Conservation (phyloP, 2,888 invertebrate genomes). For the Therioaphis trifolii region DNA sequence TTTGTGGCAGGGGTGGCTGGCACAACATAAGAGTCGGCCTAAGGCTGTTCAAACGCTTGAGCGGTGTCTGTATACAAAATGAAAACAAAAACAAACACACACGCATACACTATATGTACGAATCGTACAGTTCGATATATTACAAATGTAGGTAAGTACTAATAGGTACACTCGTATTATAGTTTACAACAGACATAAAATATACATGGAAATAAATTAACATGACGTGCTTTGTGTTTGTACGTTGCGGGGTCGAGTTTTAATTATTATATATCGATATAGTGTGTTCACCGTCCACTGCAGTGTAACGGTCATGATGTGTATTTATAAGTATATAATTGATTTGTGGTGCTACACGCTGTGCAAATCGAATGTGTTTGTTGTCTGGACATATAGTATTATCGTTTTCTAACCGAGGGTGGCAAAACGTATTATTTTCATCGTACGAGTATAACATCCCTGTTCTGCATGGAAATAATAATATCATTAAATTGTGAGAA, state of each 20-base stretch:
- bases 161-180: too few relatives aligned
- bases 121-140: too few relatives aligned
- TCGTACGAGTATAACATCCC: background rate
- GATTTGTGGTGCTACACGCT: too few relatives aligned
- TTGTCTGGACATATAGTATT: too few relatives aligned
- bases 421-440: background rate
- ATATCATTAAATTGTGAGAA: background rate
- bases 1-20: too few relatives aligned
- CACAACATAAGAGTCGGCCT: too few relatives aligned
- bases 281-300: background rate
- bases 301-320: background rate
- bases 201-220: background rate
- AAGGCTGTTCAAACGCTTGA: too few relatives aligned
- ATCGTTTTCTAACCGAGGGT: too few relatives aligned
- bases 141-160: too few relatives aligned
- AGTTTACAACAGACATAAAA: too few relatives aligned
- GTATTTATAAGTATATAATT: too few relatives aligned
- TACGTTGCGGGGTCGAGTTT: slow-evolving; percentile 1
- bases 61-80: background rate
- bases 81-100: too few relatives aligned
- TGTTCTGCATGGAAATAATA: background rate
- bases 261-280: background rate
- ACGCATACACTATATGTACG: background rate
- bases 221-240: background rate
- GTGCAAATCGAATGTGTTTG: background rate